Percentiles rank a stretch among this genome's conserved stretches.
phyloP scores from a whole-genome alignment of 2,797 vertebrate genomes.

The Hyperoplus immaculatus region DNA sequence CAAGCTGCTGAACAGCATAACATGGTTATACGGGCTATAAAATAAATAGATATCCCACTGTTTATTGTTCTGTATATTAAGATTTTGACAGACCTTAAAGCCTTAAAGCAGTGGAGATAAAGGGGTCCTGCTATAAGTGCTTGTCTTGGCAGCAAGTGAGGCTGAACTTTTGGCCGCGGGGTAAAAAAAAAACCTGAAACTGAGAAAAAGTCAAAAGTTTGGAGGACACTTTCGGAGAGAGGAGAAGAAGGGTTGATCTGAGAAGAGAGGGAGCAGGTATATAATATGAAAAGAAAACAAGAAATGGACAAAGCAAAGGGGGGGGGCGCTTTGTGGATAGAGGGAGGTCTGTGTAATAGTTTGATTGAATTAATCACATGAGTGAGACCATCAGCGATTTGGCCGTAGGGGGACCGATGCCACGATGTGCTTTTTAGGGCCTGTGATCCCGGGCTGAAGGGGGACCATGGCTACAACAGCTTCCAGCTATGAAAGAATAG shows the following conservation, averaged over 20 bases:
- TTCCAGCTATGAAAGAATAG: slow-evolving; percentile 79
- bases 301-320: slow-evolving; percentile 32
- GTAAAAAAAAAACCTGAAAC: slow-evolving; percentile 53
- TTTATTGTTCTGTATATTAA: slow-evolving; percentile 24
- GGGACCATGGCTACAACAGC: slow-evolving; percentile 69
- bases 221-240: slow-evolving; percentile 15
- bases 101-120: slow-evolving; percentile 2
- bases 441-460: slow-evolving; percentile 71
- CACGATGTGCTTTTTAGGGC: slow-evolving; percentile 59
- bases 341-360: slow-evolving; percentile 72
- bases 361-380: slow-evolving; percentile 85
- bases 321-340: slow-evolving; percentile 28
- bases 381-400: slow-evolving; percentile 69
- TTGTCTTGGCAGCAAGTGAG: slow-evolving; percentile 56
- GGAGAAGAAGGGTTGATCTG: slow-evolving; percentile 15
- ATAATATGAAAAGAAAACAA: slow-evolving; percentile 70
- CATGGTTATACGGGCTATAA: background rate
- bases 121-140: slow-evolving; percentile 25
- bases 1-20: background rate
- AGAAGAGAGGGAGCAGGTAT: slow-evolving; percentile 49
- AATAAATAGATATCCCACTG: slow-evolving; percentile 17
- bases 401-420: slow-evolving; percentile 71
- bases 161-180: slow-evolving; percentile 41
- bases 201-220: slow-evolving; percentile 6
- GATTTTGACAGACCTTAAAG: background rate